phyloP scores from a whole-genome alignment of 2,113 vertebrate genomes.

The Corydoras maculifer region DNA sequence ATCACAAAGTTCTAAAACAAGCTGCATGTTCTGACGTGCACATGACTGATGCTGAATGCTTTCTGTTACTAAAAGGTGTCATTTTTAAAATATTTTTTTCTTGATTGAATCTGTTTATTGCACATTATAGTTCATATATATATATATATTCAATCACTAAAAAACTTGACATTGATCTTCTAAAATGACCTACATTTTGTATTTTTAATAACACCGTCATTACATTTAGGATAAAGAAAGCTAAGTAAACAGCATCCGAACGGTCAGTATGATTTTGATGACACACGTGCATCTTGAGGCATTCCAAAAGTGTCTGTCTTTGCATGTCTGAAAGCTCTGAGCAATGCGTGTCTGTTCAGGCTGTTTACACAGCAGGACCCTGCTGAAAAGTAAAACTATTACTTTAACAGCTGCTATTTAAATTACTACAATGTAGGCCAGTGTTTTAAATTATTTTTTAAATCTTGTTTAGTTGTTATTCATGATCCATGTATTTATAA shows the following conservation, averaged over 20 bases:
- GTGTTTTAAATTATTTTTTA: neutral
- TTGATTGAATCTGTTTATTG: neutral
- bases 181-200: neutral
- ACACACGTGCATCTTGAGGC: constrained; percentile 21
- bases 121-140: too few species aligned
- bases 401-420: neutral
- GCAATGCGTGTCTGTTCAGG: constrained; percentile 28
- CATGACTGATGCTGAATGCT: constrained; percentile 1
- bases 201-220: neutral
- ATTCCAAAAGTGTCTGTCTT: constrained; percentile 21
- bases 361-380: constrained; percentile 23
- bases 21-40: constrained; percentile 29
- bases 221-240: neutral
- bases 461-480: neutral
- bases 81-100: neutral
- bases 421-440: neutral
- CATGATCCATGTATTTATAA: too few species aligned
- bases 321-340: constrained; percentile 15
- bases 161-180: neutral
- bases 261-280: constrained; percentile 23
- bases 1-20: neutral
- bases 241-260: neutral
- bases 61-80: neutral
- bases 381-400: constrained; percentile 7
- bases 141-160: too few species aligned